Evolutionary conservation across 2,113 vertebrate genomes (phyloP).

Genomic region (Atractosteus spatula): DNA sequence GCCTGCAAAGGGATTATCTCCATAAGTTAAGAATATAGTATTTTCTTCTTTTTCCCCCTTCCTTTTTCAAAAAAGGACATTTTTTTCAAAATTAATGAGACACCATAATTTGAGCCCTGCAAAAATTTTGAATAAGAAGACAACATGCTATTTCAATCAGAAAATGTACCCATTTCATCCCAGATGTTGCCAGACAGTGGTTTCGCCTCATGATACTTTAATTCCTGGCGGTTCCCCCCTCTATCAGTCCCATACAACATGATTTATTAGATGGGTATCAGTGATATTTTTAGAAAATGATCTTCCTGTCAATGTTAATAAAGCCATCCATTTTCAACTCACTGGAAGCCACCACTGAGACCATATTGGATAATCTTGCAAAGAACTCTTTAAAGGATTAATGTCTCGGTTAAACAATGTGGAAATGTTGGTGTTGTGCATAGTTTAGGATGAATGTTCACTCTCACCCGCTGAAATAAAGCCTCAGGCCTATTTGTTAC

Average conservation of each 20-base stretch:
- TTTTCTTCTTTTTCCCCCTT: slow-evolving; percentile 28
- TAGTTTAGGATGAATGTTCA: no score
- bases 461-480: neutral
- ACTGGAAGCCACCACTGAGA: slow-evolving; percentile 35
- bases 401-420: slow-evolving; percentile 54
- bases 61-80: slow-evolving; percentile 38
- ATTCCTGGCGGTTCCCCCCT: slow-evolving; percentile 60
- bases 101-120: slow-evolving; percentile 63
- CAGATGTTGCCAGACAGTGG: slow-evolving; percentile 57
- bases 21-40: slow-evolving; percentile 28
- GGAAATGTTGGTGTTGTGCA: slow-evolving; percentile 1
- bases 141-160: slow-evolving; percentile 74
- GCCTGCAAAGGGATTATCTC: slow-evolving; percentile 29
- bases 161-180: slow-evolving; percentile 53
- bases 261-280: slow-evolving; percentile 71
- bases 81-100: slow-evolving; percentile 43
- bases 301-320: slow-evolving; percentile 66
- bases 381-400: slow-evolving; percentile 56
- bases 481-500: slow-evolving; percentile 14
- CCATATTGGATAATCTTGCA: slow-evolving; percentile 22
- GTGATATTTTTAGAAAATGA: slow-evolving; percentile 71
- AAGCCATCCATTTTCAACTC: slow-evolving; percentile 58
- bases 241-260: slow-evolving; percentile 68
- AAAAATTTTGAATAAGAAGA: slow-evolving; percentile 57
- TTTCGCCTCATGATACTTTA: slow-evolving; percentile 58